Base-by-base conservation (phyloP, 2,888 invertebrate species). In the Holacanthella duospinosa region DNA sequence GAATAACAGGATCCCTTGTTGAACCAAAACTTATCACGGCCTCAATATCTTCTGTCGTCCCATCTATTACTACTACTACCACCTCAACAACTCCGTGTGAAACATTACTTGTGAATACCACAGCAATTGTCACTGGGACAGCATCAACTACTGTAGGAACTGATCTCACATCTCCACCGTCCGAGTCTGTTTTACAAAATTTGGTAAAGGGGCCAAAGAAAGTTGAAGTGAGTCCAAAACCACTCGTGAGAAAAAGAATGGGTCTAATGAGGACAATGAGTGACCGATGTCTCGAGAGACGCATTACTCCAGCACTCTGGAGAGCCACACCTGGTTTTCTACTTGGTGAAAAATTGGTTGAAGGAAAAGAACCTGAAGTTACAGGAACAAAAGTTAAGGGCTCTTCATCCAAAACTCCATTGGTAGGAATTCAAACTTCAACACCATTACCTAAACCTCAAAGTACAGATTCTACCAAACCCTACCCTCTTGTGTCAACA, bases 201-300 rank as follows among this genome's bases (percentile, higher is more conserved):
- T 48, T 48, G 21, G 61, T 29, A 43, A 63, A 21, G 36, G 48
- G 62, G 12, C 63, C 61, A 12, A 65, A 65, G 48, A 68, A 48
- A 29, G 16, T 4, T 4, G 48, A 48, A 4, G 56, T 53, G 29
- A 63, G 60, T 27, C 62, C 71, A 26, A 71, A 67, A 60, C 70
- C 71, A 1, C 54, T 69, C 60, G 68, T 71, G 28, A 62, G 70
- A 67, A 70, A 69, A 26, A 69, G 74, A 2, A 70, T 72, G 59
- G 73, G 73, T 6, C 66, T 75, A 58, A 74, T 74, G 68, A 68
- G 76, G 29, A 75, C 76, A 12, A 75, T 75, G 73, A 77, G 76
- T 64, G 76, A 76, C 64, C 71, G 75, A 16, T 75, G 75, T 56
- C 68, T 76, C 28, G 76, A 75, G 66, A 67, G 75, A 6, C 67